A percentile compares a stretch with the other conserved stretches of the same genome.
Evolutionary conservation across 53 echinoderm and acorn worm genomes (phyloP).

Genomic region (Patiria pectinifera): DNA sequence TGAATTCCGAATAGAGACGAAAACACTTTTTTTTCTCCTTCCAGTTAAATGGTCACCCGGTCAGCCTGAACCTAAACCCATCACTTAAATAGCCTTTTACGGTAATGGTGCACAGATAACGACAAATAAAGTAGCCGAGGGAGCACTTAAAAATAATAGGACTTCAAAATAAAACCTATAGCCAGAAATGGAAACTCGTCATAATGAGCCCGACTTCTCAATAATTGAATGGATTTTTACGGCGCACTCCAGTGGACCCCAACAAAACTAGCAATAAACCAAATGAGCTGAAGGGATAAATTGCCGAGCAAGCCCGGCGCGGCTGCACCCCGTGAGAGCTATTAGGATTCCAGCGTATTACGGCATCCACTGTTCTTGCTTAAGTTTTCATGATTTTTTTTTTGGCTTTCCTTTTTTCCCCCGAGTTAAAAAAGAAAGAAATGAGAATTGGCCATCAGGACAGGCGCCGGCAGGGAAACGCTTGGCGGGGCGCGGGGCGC

Average conservation of each 20-base stretch:
- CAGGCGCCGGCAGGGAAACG: constrained; percentile 3
- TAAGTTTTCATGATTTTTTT: neutral
- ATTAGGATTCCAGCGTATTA: constrained; percentile 9
- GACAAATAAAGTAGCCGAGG: neutral
- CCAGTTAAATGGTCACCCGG: neutral
- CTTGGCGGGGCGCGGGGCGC: constrained; percentile 1
- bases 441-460: constrained; percentile 16
- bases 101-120: neutral
- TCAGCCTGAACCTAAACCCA: neutral
- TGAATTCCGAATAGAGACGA: neutral
- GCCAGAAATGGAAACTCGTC: neutral
- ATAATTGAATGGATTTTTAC: constrained; percentile 46
- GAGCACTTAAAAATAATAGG: constrained; percentile 3
- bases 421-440: neutral
- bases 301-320: neutral
- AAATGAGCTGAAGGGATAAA: neutral
- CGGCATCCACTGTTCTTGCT: neutral
- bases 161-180: neutral
- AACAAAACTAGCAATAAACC: constrained; percentile 43
- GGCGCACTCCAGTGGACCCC: constrained; percentile 11
- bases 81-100: constrained; percentile 3
- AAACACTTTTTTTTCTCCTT: neutral
- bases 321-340: constrained; percentile 1
- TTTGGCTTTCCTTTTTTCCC: neutral
- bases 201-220: neutral